These are phyloP conservation scores for Prorops nasuta DNA, from an alignment of 1,140 invertebrate species.

Conservation along the genomic window DNA sequence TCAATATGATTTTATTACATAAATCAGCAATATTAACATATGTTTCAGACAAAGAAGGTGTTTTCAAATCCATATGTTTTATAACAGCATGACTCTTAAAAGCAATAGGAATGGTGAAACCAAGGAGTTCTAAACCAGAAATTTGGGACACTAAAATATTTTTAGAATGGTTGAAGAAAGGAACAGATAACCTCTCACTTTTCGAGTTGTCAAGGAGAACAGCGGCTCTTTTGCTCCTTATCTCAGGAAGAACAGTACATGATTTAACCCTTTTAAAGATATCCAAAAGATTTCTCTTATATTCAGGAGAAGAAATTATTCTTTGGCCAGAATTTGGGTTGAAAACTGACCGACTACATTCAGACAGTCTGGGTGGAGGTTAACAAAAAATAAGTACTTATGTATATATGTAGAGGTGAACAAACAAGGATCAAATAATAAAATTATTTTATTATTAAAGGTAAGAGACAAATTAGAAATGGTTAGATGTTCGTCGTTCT, in stretches of 20 bases:
- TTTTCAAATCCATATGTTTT: slow-evolving; percentile 11
- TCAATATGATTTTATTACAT: slow-evolving; percentile 33
- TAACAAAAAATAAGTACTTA: neutral
- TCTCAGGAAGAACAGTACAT: slow-evolving; percentile 30
- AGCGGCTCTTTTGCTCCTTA: slow-evolving; percentile 29
- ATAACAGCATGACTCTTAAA: slow-evolving; percentile 17
- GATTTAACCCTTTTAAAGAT: slow-evolving; percentile 32
- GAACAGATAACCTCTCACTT: slow-evolving; percentile 5
- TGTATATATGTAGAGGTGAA: too few relatives aligned
- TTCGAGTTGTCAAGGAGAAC: slow-evolving; percentile 28
- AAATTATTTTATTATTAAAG: too few relatives aligned
- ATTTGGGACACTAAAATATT: slow-evolving; percentile 21
- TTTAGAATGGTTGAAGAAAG: slow-evolving; percentile 11
- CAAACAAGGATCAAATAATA: too few relatives aligned
- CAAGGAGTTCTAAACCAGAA: slow-evolving; percentile 3
- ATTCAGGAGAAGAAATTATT: slow-evolving; percentile 21
- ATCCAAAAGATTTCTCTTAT: slow-evolving; percentile 10
- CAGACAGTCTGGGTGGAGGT: slow-evolving; percentile 20
- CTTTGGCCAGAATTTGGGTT: slow-evolving; percentile 36
- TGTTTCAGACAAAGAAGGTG: slow-evolving; percentile 5
- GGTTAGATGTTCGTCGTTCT: too few relatives aligned
- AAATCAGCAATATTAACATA: slow-evolving; percentile 36
- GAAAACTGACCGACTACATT: slow-evolving; percentile 30
- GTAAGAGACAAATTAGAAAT: too few relatives aligned
- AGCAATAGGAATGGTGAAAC: slow-evolving; percentile 15